These are phyloP conservation scores for Emesis russula DNA, from an alignment of 2,888 invertebrate genomes.

Conservation along the genomic window DNA sequence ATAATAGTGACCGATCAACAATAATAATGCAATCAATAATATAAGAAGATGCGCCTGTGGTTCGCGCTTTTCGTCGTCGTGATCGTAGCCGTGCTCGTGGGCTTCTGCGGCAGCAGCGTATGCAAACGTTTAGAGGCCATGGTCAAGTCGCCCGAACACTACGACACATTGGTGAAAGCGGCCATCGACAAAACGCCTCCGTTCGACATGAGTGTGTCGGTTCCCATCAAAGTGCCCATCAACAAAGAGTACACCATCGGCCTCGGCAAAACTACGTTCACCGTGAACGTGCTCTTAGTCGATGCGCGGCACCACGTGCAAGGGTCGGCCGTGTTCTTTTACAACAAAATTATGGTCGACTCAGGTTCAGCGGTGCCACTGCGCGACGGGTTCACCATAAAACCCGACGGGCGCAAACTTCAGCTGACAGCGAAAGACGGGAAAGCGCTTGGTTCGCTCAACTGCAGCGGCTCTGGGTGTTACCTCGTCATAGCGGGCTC, in stretches of 20 bases:
- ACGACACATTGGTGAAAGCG: not conserved
- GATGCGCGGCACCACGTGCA: constrained; percentile 3
- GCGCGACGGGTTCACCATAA: constrained; percentile 10
- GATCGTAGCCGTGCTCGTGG: not conserved
- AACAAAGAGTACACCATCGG: constrained; percentile 2
- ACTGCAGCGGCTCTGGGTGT: constrained; percentile 17
- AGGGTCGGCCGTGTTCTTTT: constrained; percentile 3
- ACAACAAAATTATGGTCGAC: constrained; percentile 6
- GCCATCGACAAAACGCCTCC: constrained; percentile 24
- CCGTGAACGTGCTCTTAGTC: constrained; percentile 1
- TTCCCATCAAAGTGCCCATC: not conserved
- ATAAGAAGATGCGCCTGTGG: constrained; percentile 25
- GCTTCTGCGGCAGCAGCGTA: constrained; percentile 12
- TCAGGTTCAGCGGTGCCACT: not conserved
- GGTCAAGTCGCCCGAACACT: constrained; percentile 26
- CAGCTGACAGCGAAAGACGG: constrained; percentile 19
- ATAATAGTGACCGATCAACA: not conserved
- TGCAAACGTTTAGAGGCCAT: constrained; percentile 15
- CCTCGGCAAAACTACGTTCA: not conserved
- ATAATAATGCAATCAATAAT: not conserved
- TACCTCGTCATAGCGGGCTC: constrained; percentile 18
- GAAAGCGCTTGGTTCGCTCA: constrained; percentile 17
- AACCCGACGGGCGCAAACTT: not conserved
- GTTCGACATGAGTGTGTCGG: constrained; percentile 23
- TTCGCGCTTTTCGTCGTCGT: constrained; percentile 18